phyloP scores from a whole-genome alignment of 2,113 vertebrate species.

The Penelope pileata region DNA sequence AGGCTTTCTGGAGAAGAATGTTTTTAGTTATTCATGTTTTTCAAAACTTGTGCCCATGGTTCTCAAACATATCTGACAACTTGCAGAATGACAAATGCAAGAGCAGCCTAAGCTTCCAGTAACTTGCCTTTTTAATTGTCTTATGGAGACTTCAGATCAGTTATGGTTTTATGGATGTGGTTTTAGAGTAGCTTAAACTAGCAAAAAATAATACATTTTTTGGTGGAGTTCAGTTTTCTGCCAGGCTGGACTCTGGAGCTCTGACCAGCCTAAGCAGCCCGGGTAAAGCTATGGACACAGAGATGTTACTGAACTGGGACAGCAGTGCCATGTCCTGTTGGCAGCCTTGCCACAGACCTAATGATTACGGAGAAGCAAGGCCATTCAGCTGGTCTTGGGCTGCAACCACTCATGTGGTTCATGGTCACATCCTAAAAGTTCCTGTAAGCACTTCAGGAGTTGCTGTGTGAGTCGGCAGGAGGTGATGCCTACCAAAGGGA shows the following conservation, averaged over 20 bases:
- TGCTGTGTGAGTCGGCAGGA: not conserved
- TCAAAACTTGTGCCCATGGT: not conserved
- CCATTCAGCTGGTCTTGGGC: not conserved
- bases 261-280: not conserved
- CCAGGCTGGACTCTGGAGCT: not conserved
- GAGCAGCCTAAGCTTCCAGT: not conserved
- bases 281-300: rapidly evolving
- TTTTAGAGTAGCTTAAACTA: not conserved
- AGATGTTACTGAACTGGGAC: not conserved
- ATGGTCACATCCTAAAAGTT: not conserved
- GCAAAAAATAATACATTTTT: not conserved
- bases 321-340: not conserved
- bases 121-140: not conserved
- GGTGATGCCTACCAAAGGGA: not conserved
- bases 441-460: not conserved
- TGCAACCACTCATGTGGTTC: not conserved
- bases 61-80: not conserved
- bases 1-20: not conserved
- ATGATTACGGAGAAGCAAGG: not conserved
- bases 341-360: too few relatives aligned
- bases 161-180: not conserved
- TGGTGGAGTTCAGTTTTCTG: not conserved
- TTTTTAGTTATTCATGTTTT: not conserved
- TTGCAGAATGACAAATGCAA: not conserved
- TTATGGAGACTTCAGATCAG: not conserved